phyloP scores from a whole-genome alignment of 2,888 invertebrate genomes.

The Andrena trimmerana region DNA sequence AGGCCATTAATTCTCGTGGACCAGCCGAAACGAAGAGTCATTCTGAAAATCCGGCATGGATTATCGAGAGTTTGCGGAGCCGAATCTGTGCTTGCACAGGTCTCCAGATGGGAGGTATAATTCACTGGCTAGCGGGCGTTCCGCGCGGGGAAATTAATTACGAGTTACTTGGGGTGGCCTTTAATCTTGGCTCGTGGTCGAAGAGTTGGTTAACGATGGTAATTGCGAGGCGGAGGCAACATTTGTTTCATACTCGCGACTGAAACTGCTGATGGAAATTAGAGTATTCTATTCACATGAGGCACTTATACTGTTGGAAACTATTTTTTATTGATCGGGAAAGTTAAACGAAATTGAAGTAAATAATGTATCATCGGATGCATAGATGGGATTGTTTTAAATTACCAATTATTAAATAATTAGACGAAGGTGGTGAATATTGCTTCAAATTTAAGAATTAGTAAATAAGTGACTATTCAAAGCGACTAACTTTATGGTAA shows the following conservation, averaged over 20 bases:
- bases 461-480: too few species aligned
- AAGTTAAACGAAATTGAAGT: too few species aligned
- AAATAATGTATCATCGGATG: too few species aligned
- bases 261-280: conserved; percentile 9
- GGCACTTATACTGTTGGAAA: too few species aligned
- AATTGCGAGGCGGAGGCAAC: conserved; percentile 14
- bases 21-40: conserved; percentile 52
- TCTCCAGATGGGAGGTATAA: neutral
- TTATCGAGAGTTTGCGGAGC: neutral
- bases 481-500: too few species aligned
- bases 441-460: too few species aligned
- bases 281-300: too few species aligned
- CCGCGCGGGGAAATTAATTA: conserved; percentile 46
- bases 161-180: conserved; percentile 2
- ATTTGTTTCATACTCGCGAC: neutral
- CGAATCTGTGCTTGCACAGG: conserved; percentile 28
- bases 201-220: conserved; percentile 16
- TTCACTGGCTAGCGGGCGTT: conserved; percentile 1
- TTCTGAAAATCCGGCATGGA: conserved; percentile 2
- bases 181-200: conserved; percentile 10
- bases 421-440: too few species aligned
- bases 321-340: too few species aligned
- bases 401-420: too few species aligned
- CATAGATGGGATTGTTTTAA: too few species aligned
- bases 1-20: conserved; percentile 67